Conservation (phyloP, 2,797 vertebrate genomes). For the Clarias platycephalus region DNA sequence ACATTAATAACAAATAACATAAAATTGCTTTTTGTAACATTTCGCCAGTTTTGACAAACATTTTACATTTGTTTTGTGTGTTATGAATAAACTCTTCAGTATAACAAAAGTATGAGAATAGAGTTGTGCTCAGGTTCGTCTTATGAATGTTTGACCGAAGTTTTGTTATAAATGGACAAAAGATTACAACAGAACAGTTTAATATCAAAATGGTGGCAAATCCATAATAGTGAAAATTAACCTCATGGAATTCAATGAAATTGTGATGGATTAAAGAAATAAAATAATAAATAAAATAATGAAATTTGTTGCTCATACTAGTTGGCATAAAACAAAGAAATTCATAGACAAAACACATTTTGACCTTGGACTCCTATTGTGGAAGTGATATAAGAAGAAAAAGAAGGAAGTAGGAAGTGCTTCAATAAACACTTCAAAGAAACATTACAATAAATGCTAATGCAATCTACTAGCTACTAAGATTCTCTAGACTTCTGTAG, state of each 20-base stretch:
- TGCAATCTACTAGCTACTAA: not conserved
- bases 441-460: not conserved
- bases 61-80: not conserved
- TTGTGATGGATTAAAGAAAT: not conserved
- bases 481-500: not conserved
- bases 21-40: not conserved
- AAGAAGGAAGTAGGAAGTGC: not conserved
- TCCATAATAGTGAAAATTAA: not conserved
- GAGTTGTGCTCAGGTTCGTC: not conserved
- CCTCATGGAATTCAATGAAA: not conserved
- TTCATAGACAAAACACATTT: not conserved
- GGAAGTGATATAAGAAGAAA: not conserved
- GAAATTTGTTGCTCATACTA: not conserved
- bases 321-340: not conserved
- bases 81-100: accelerated
- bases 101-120: not conserved
- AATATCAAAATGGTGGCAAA: not conserved
- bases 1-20: no score
- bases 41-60: not conserved
- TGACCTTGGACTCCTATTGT: not conserved
- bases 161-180: not conserved
- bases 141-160: not conserved
- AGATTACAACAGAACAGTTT: not conserved
- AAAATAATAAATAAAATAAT: not conserved
- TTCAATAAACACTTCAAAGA: not conserved